Conservation (phyloP, 2,113 vertebrate species). For the Manacus vitellinus region DNA sequence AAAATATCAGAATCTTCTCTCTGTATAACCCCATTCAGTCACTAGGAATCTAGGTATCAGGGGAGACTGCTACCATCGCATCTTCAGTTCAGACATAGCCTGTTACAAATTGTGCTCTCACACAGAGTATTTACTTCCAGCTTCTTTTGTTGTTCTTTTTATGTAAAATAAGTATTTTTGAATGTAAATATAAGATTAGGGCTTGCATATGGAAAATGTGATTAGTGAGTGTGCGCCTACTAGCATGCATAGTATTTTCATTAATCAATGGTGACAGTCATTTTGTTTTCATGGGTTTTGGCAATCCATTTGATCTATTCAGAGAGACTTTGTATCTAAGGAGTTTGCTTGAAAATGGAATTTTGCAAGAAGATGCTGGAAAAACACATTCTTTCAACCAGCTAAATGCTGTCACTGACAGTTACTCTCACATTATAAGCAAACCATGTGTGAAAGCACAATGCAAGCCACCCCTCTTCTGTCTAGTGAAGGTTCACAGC, state of each 20-base stretch:
- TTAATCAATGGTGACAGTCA: constrained; percentile 26
- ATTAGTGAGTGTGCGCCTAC: background rate
- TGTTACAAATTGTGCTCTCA: background rate
- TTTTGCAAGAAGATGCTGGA: background rate
- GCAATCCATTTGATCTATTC: background rate
- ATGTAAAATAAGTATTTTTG: constrained; percentile 30
- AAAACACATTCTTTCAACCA: constrained; percentile 17
- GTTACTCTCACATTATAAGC: background rate
- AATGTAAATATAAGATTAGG: constrained; percentile 27
- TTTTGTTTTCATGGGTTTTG: constrained; percentile 17
- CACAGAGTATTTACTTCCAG: constrained; percentile 23
- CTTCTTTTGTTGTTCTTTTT: constrained; percentile 33
- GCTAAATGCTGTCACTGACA: background rate
- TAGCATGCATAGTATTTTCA: constrained; percentile 27
- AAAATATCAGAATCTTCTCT: background rate
- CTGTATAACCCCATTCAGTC: constrained; percentile 53
- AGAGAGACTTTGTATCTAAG: background rate
- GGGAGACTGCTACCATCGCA: background rate
- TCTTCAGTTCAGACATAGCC: constrained; percentile 21
- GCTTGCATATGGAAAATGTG: constrained; percentile 5
- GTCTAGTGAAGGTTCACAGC: background rate
- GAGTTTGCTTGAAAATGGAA: background rate
- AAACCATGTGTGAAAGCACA: constrained; percentile 3
- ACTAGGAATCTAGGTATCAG: constrained; percentile 36
- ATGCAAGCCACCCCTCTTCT: background rate